Conservation (phyloP, 2,113 vertebrate genomes). For the Microcebus lehilahytsara region DNA sequence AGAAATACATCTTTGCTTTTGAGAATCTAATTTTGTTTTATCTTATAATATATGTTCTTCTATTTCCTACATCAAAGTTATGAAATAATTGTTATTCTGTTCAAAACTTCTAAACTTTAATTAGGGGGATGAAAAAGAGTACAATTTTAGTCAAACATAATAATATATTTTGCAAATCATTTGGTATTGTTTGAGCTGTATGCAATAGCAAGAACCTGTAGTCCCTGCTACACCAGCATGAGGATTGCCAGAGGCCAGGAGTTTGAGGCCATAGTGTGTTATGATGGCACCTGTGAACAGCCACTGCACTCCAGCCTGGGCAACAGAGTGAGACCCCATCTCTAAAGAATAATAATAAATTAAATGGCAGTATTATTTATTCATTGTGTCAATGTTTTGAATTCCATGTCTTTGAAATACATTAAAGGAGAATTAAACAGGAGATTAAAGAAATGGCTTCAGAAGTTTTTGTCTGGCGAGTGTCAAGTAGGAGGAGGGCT, state of each 20-base stretch:
- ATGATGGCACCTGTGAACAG: too few relatives aligned
- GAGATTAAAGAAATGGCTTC: neutral
- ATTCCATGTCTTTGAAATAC: slow-evolving; percentile 32
- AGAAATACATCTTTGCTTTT: slow-evolving; percentile 11
- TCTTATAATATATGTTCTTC: neutral
- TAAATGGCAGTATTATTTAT: slow-evolving; percentile 11
- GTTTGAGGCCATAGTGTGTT: too few relatives aligned
- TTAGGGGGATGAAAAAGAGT: neutral
- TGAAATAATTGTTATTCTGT: neutral
- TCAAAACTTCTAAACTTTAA: slow-evolving; percentile 7
- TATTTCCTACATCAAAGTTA: neutral
- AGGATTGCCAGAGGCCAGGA: too few relatives aligned
- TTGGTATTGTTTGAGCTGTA: neutral
- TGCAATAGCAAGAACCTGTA: too few relatives aligned
- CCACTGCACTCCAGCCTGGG: too few relatives aligned
- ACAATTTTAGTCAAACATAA: neutral
- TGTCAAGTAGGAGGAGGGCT: neutral
- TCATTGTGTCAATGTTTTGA: neutral
- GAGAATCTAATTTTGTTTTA: neutral
- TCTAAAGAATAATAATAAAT: too few relatives aligned
- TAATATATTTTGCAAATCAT: neutral
- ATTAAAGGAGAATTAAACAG: slow-evolving; percentile 1
- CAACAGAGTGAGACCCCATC: too few relatives aligned
- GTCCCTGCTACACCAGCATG: too few relatives aligned
- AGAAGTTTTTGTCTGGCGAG: neutral